phyloP scores from a whole-genome alignment of 1,140 invertebrate species.

The Palaemon carinicauda region DNA sequence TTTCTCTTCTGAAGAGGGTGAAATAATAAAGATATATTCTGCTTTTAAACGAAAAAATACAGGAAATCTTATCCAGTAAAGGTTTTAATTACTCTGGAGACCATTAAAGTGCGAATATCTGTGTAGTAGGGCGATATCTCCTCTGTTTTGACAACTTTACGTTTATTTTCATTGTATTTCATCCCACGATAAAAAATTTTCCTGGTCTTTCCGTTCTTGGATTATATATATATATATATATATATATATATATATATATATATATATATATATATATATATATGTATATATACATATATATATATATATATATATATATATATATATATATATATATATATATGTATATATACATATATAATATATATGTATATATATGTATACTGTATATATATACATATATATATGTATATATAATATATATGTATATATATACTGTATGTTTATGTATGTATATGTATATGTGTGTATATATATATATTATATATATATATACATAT shows the following conservation, averaged over 20 bases:
- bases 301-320: conserved; percentile 9
- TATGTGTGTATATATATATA: not conserved
- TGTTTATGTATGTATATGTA: no score
- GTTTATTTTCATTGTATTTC: no score
- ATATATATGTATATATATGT: not conserved
- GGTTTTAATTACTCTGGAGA: no score
- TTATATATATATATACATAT: not conserved
- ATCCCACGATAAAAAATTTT: no score
- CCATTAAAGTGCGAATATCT: no score
- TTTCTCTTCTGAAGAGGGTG: no score
- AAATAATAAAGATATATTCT: no score
- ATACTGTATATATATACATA: not conserved
- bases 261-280: not conserved
- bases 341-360: not conserved
- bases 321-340: not conserved
- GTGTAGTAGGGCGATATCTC: no score
- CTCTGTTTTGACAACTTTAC: no score
- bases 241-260: not conserved
- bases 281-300: not conserved
- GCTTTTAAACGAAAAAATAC: no score
- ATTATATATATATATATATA: not conserved
- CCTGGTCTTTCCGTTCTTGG: no score
- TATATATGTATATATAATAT: not conserved
- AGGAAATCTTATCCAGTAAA: no score
- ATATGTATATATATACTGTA: not conserved